Evolutionary conservation across 2,113 vertebrate genomes (phyloP).

Genomic region (Neodontobutis hainanensis): DNA sequence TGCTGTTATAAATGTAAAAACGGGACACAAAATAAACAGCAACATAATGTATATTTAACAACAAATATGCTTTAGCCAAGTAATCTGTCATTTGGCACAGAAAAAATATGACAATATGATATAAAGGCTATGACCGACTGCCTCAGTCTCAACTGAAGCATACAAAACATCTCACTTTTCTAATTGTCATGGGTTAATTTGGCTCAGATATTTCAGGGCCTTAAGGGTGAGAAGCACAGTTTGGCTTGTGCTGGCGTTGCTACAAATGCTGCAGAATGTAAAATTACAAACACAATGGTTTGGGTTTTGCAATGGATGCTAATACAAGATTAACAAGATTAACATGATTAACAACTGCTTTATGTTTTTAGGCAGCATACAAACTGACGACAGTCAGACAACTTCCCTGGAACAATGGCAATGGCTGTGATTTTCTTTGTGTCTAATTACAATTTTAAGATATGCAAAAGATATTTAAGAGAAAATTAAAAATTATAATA

Average conservation of each 20-base stretch:
- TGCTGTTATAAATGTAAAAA: constrained; percentile 14
- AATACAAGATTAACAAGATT: constrained; percentile 13
- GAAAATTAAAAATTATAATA: constrained; percentile 14
- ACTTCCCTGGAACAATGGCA: constrained; percentile 14
- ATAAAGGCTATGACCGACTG: constrained; percentile 9
- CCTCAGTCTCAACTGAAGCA: constrained; percentile 5
- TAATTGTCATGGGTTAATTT: constrained; percentile 1
- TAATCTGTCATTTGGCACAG: constrained; percentile 11
- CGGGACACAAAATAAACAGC: constrained; percentile 1
- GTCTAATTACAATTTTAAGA: constrained; percentile 70
- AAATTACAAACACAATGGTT: constrained; percentile 22
- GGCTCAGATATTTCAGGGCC: constrained; percentile 28
- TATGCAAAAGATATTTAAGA: constrained; percentile 56
- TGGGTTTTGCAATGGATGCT: constrained; percentile 17
- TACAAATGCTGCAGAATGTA: constrained; percentile 56
- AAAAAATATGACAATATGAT: background rate
- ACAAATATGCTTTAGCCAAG: constrained; percentile 24
- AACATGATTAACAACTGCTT: constrained; percentile 3
- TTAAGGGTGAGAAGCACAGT: constrained; percentile 18
- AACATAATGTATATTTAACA: constrained; percentile 10
- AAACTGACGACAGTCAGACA: constrained; percentile 32
- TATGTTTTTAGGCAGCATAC: constrained; percentile 49
- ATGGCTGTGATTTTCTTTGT: constrained; percentile 26
- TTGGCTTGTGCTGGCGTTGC: constrained; percentile 40
- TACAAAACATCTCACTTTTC: constrained; percentile 2